Evolutionary conservation across 2,113 vertebrate genomes (phyloP).

Genomic region (Labeo rohita): DNA sequence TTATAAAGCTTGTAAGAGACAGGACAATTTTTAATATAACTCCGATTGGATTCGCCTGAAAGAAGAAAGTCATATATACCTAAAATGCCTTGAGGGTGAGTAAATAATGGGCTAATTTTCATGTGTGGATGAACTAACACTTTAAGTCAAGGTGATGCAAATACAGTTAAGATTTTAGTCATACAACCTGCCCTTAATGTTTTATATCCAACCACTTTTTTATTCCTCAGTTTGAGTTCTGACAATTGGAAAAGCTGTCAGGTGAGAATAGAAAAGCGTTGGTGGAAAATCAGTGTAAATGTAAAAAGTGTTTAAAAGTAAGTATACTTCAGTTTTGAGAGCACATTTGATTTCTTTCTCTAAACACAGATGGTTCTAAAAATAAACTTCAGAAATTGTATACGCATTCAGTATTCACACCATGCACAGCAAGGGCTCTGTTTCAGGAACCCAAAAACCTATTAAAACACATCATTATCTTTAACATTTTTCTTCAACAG

Average conservation of each 20-base stretch:
- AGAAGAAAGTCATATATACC: too few species aligned
- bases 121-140: too few species aligned
- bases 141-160: too few species aligned
- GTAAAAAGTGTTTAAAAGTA: not conserved
- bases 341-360: constrained; percentile 2
- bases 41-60: too few species aligned
- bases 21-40: too few species aligned
- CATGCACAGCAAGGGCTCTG: not conserved
- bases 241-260: not conserved
- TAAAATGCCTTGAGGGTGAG: too few species aligned
- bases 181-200: not conserved
- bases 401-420: not conserved
- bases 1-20: too few species aligned
- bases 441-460: constrained; percentile 28
- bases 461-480: constrained; percentile 33
- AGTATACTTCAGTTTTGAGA: constrained; percentile 27
- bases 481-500: not conserved
- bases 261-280: not conserved
- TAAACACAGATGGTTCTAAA: constrained; percentile 1
- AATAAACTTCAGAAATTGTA: not conserved
- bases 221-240: not conserved
- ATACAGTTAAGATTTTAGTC: not conserved
- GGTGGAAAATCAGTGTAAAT: not conserved
- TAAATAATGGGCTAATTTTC: too few species aligned
- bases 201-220: not conserved